Evolutionary conservation across 2,797 vertebrate species (phyloP), one percentile per base, ranked within the genome.

Genomic region (Phylloscopus collybita): DNA sequence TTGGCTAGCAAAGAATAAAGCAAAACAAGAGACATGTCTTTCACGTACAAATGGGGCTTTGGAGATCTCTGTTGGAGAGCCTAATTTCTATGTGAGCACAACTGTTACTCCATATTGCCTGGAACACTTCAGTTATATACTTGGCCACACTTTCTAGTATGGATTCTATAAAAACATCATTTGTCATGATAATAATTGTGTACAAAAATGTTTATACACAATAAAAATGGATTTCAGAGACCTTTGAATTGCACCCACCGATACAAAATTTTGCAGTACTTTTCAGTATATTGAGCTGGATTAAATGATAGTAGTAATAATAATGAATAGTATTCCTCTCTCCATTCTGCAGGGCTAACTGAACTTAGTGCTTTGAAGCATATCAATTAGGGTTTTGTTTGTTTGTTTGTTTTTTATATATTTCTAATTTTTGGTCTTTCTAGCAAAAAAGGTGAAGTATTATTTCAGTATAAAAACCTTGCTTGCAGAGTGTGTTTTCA

Each of bases 41-140:
- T 98, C 92, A 95, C 96, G 85, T 96, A 96, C 93, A 96, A 96
- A 95, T 78, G 91, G 90, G 88, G 93, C 91, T 97, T 96, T 92
- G 86, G 93, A 97, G 93, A 83, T 93, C 92, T 95, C 96, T 95
- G 49, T 95, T 95, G 97, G 94, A 96, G 96, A 97, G 83, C 83
- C 90, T 80, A 11, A 92, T 96, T 96, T 96, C 94, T 96, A 23
- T 91, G 90, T 67, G 94, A 97, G 94, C 94, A 96, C 96, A 97
- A 97, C 96, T 97, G 93, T 96, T 96, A 97, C 83, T 96, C 93
- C 94, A 87, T 95, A 94, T 97, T 97, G 94, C 90, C 65, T 91
- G 92, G 93, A 97, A 94, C 72, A 67, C 81, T 97, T 95, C 86
- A 70, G 85, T 94, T 95, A 64, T 71, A 54, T 95, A 78, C 95